Conservation (phyloP, 2,888 invertebrate species). For the Pharmacophagus antenor region DNA sequence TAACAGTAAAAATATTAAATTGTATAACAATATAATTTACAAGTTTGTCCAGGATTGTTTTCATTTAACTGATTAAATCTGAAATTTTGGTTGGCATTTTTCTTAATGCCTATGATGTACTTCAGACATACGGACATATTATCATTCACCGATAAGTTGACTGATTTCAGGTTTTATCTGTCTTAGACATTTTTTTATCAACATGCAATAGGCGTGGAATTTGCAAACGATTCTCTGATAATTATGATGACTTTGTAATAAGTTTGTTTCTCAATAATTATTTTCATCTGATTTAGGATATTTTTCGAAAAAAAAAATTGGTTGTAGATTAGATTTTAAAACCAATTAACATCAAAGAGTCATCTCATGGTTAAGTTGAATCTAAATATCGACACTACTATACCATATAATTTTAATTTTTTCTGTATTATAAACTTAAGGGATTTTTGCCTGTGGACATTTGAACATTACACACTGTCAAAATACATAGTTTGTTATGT, state of each 20-base stretch:
- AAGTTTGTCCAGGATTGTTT: too few relatives aligned
- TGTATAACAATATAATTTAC: too few relatives aligned
- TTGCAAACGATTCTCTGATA: conserved; percentile 5
- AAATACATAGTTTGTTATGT: too few relatives aligned
- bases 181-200: conserved; percentile 1
- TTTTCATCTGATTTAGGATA: not conserved
- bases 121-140: not conserved
- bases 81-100: not conserved
- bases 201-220: conserved; percentile 10
- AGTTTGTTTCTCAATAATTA: not conserved
- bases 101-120: not conserved
- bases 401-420: too few relatives aligned
- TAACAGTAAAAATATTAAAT: too few relatives aligned
- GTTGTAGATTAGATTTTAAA: not conserved
- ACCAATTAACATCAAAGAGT: too few relatives aligned
- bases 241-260: not conserved
- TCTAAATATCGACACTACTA: too few relatives aligned
- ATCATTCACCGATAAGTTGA: conserved; percentile 2
- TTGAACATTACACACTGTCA: too few relatives aligned
- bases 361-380: too few relatives aligned
- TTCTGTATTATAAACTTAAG: too few relatives aligned
- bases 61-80: not conserved
- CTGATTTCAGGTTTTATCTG: conserved; percentile 13
- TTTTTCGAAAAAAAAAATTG: not conserved
- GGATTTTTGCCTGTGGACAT: too few relatives aligned